Percentiles rank a stretch among this genome's conserved stretches.
phyloP scores from a whole-genome alignment of 1,140 invertebrate genomes.

The Lasioglossum albipes region DNA sequence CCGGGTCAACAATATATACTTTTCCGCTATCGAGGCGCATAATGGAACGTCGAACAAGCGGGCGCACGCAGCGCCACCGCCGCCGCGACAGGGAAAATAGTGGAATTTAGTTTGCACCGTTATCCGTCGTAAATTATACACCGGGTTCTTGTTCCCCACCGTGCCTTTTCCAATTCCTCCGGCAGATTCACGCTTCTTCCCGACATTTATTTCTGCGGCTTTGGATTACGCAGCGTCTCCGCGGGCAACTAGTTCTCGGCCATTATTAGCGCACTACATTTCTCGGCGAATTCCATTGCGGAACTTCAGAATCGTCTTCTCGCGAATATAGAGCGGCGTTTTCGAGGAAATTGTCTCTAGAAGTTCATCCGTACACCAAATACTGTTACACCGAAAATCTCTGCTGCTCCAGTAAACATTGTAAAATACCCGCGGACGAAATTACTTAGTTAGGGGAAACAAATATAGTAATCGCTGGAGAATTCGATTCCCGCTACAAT shows the following conservation, averaged over 20 bases:
- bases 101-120: slow-evolving; percentile 66
- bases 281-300: slow-evolving; percentile 63
- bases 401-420: neutral
- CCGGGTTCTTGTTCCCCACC: slow-evolving; percentile 19
- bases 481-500: neutral
- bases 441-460: neutral
- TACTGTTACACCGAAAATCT: neutral
- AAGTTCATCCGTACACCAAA: neutral
- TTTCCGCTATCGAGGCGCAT: slow-evolving; percentile 37
- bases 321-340: neutral
- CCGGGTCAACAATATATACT: slow-evolving; percentile 69
- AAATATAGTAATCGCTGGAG: neutral
- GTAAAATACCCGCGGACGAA: neutral
- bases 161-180: neutral
- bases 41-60: slow-evolving; percentile 70
- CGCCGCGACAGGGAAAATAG: slow-evolving; percentile 1
- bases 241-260: slow-evolving; percentile 44
- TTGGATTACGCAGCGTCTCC: slow-evolving; percentile 59
- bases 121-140: slow-evolving; percentile 69
- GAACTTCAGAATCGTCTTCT: slow-evolving; percentile 1
- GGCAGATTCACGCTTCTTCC: neutral
- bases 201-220: slow-evolving; percentile 47
- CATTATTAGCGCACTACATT: slow-evolving; percentile 70
- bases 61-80: slow-evolving; percentile 30
- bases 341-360: neutral